Evolutionary conservation across 2,888 invertebrate species (phyloP).

Genomic region (Epinotia bilunana): DNA sequence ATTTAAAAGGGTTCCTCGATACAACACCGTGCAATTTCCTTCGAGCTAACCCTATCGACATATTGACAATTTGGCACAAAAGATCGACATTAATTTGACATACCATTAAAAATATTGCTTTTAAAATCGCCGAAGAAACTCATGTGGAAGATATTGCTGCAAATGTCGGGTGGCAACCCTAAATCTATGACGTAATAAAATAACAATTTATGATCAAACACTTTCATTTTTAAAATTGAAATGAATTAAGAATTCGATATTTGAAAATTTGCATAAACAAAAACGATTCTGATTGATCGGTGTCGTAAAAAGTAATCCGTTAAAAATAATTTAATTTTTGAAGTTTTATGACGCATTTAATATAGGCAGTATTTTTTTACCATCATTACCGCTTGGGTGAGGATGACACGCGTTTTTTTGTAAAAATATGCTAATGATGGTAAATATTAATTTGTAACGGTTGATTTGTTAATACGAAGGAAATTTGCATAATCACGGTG

Average conservation of each 20-base stretch:
- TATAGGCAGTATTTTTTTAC: slow-evolving; percentile 59
- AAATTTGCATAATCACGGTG: slow-evolving; percentile 74
- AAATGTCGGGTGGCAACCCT: slow-evolving; percentile 64
- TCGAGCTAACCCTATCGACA: slow-evolving; percentile 76
- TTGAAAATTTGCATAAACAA: slow-evolving; percentile 70
- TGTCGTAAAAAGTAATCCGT: slow-evolving; percentile 70
- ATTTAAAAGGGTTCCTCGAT: slow-evolving; percentile 77
- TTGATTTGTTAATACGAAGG: slow-evolving; percentile 78
- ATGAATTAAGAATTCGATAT: slow-evolving; percentile 67
- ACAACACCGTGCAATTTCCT: slow-evolving; percentile 64
- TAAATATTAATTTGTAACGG: slow-evolving; percentile 84
- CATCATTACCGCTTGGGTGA: slow-evolving; percentile 57
- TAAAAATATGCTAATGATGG: slow-evolving; percentile 76
- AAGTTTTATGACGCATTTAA: slow-evolving; percentile 69
- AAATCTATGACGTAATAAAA: slow-evolving; percentile 66
- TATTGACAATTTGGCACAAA: slow-evolving; percentile 79
- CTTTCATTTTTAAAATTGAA: slow-evolving; percentile 59
- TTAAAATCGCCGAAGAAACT: slow-evolving; percentile 70
- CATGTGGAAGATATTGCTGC: slow-evolving; percentile 75
- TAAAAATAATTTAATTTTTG: slow-evolving; percentile 53
- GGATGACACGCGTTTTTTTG: slow-evolving; percentile 78
- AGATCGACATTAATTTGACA: slow-evolving; percentile 82
- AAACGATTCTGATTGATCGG: slow-evolving; percentile 74
- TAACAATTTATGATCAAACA: slow-evolving; percentile 68
- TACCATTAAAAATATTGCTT: slow-evolving; percentile 82